Evolutionary conservation across 37 sponge, comb jelly and placozoan genomes (phyloP).

Genomic region (Bolinopsis microptera): DNA sequence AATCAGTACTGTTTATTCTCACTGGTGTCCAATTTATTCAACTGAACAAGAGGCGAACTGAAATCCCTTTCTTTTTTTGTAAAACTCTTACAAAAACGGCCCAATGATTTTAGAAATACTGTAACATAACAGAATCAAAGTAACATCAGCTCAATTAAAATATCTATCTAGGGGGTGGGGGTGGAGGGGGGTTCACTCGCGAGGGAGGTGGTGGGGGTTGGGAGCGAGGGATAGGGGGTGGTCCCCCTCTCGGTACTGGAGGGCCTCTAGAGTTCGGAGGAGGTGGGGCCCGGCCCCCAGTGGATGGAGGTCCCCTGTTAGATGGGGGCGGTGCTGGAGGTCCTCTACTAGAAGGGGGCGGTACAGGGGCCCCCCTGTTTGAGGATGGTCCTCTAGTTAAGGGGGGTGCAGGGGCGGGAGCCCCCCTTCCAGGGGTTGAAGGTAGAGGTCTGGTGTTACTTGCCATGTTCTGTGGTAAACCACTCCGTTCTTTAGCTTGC

Average conservation of each 20-base stretch:
- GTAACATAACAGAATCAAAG: not conserved
- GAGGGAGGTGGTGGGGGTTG: conserved; percentile 52
- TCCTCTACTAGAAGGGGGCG: not conserved
- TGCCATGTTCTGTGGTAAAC: not conserved
- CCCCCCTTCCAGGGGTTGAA: not conserved
- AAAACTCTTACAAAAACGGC: not conserved
- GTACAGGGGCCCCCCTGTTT: no score
- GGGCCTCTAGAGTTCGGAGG: conserved; percentile 20
- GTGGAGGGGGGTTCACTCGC: conserved; percentile 16
- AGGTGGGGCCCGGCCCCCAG: not conserved
- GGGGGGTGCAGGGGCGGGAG: not conserved
- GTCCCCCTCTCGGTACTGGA: not conserved
- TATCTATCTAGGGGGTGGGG: conserved; percentile 57
- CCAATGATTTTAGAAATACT: not conserved
- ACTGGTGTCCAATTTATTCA: not conserved
- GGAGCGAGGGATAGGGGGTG: conserved; percentile 3
- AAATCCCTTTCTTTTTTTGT: not conserved
- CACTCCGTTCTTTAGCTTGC: not conserved
- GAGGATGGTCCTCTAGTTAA: no score
- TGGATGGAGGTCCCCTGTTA: not conserved
- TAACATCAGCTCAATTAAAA: not conserved
- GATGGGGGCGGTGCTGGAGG: not conserved
- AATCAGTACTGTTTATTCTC: not conserved
- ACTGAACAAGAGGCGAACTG: not conserved
- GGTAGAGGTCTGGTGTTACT: not conserved